A percentile compares a stretch with the other conserved stretches of the same genome.
phyloP scores from a whole-genome alignment of 1,140 invertebrate genomes.

The Pararge aegeria region DNA sequence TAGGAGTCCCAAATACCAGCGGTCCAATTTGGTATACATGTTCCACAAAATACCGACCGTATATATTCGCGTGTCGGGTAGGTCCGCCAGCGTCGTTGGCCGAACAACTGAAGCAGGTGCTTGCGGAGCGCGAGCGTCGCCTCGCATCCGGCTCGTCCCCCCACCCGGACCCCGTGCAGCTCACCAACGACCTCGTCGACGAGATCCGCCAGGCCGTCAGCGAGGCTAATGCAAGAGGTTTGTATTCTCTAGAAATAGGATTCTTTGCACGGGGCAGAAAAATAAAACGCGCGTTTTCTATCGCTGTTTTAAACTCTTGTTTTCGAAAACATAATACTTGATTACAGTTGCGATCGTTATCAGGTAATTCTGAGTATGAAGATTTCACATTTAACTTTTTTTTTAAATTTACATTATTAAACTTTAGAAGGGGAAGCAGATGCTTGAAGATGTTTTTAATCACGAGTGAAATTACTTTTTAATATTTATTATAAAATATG shows the following conservation, averaged over 20 bases:
- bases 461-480: not conserved
- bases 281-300: too few species aligned
- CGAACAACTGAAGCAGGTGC: constrained; percentile 90
- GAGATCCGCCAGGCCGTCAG: constrained; percentile 91
- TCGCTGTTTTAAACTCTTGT: too few species aligned
- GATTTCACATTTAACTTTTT: too few species aligned
- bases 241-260: not conserved
- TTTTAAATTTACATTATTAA: too few species aligned
- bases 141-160: constrained; percentile 75
- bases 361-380: too few species aligned
- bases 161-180: constrained; percentile 70
- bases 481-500: not conserved
- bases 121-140: constrained; percentile 87
- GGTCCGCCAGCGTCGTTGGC: constrained; percentile 87
- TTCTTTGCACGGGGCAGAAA: too few species aligned
- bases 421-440: too few species aligned
- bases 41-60: not conserved
- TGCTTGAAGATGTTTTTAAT: too few species aligned
- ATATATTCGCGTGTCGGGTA: constrained; percentile 35
- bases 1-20: too few species aligned
- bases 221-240: constrained; percentile 90
- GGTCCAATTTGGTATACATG: too few species aligned
- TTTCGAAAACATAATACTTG: too few species aligned
- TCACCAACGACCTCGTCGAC: constrained; percentile 89
- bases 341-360: too few species aligned